phyloP scores from a whole-genome alignment of 1,140 invertebrate genomes.

The Lucilia sericata region DNA sequence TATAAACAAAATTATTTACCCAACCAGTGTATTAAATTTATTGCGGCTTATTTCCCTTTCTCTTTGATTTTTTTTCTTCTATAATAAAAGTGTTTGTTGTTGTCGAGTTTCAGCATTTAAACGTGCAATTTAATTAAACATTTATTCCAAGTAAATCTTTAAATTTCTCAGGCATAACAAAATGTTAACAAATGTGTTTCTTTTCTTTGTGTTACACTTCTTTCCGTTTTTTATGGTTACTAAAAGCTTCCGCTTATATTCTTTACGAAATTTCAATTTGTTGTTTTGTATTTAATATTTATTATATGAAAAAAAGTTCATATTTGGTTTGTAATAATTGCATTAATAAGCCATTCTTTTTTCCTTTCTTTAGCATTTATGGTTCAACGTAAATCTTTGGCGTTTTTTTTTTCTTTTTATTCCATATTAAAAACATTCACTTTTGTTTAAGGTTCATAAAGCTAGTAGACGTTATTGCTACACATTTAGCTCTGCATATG shows the following conservation, averaged over 20 bases:
- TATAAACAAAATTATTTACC: not conserved
- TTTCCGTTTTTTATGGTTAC: not conserved
- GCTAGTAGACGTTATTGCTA: not conserved
- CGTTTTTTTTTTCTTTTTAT: not conserved
- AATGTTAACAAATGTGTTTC: not conserved
- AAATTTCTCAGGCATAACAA: constrained; percentile 11
- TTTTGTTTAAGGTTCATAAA: not conserved
- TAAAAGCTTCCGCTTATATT: not conserved
- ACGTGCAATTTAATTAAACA: not conserved
- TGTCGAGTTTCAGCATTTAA: not conserved
- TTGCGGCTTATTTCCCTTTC: not conserved
- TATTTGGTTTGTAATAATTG: not conserved
- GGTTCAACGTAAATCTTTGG: not conserved
- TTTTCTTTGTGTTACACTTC: not conserved
- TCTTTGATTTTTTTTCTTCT: not conserved
- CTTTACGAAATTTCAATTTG: not conserved
- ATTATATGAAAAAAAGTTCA: not conserved
- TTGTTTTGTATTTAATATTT: not conserved
- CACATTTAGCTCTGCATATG: not conserved
- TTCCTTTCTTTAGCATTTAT: not conserved
- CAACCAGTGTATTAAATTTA: not conserved
- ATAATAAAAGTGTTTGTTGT: not conserved
- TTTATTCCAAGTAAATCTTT: constrained; percentile 7
- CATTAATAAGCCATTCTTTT: not conserved
- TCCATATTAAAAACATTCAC: not conserved